These are phyloP conservation scores for Morone saxatilis DNA, from an alignment of 2,113 vertebrate genomes.

Conservation along the genomic window DNA sequence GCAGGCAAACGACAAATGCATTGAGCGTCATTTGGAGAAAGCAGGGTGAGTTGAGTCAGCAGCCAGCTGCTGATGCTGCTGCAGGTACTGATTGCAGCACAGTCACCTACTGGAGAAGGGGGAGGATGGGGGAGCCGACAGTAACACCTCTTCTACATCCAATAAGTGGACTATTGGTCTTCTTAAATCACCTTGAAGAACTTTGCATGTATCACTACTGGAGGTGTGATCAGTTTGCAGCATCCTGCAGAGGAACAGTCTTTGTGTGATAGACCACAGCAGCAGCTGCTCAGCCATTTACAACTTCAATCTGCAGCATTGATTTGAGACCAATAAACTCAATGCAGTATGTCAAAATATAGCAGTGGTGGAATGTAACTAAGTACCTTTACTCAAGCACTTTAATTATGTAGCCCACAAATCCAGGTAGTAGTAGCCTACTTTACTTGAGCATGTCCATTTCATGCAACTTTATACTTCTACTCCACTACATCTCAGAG, in stretches of 20 bases:
- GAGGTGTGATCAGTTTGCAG: not conserved
- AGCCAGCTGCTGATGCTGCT: constrained; percentile 40
- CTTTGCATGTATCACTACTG: not conserved
- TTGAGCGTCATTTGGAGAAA: constrained; percentile 42
- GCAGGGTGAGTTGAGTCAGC: constrained; percentile 53
- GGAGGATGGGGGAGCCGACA: constrained; percentile 4
- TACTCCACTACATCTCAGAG: not conserved
- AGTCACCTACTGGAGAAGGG: not conserved
- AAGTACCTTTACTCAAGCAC: not conserved
- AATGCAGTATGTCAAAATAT: not conserved
- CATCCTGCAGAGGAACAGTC: not conserved
- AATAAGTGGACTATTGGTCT: not conserved
- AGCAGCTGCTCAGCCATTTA: not conserved
- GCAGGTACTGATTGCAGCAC: constrained; percentile 58
- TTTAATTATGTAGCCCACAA: not conserved
- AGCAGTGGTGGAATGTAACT: not conserved
- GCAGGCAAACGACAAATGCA: constrained; percentile 43
- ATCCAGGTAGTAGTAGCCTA: not conserved
- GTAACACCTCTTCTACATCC: not conserved
- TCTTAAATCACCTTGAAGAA: not conserved
- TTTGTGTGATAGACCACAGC: constrained; percentile 14
- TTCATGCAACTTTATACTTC: not conserved
- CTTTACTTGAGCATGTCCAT: not conserved
- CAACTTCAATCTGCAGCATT: constrained; percentile 1
- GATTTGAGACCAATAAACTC: constrained; percentile 4